Evolutionary conservation across 2,797 vertebrate species (phyloP).

Genomic region (Aplochiton taeniatus): DNA sequence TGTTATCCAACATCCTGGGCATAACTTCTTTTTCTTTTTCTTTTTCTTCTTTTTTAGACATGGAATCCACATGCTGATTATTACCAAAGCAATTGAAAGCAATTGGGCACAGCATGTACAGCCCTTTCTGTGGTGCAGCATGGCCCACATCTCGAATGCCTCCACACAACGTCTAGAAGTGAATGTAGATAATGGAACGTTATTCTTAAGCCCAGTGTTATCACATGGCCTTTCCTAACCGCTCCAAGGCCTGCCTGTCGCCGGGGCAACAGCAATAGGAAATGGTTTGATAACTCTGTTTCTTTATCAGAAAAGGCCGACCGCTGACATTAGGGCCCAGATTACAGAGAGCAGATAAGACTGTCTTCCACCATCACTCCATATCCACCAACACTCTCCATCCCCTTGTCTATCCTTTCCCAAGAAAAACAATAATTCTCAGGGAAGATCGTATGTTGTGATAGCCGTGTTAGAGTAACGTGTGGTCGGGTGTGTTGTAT

Average conservation of each 20-base stretch:
- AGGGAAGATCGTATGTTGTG: background rate
- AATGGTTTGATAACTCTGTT: slow-evolving; percentile 62
- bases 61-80: too few relatives aligned
- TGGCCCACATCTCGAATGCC: too few relatives aligned
- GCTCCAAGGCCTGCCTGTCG: slow-evolving; percentile 54
- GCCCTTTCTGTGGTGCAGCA: too few relatives aligned
- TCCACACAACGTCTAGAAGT: too few relatives aligned
- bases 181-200: too few relatives aligned
- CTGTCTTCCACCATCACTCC: background rate
- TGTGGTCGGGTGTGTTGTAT: too few relatives aligned
- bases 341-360: slow-evolving; percentile 42
- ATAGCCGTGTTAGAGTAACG: background rate
- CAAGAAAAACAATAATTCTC: slow-evolving; percentile 29
- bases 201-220: slow-evolving; percentile 42
- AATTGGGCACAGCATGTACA: too few relatives aligned
- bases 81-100: too few relatives aligned
- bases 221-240: slow-evolving; percentile 47
- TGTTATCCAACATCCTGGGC: too few relatives aligned
- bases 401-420: slow-evolving; percentile 28
- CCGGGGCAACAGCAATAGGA: slow-evolving; percentile 62
- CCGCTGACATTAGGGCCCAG: slow-evolving; percentile 64
- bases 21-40: too few relatives aligned
- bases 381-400: slow-evolving; percentile 5
- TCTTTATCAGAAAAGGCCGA: slow-evolving; percentile 51
- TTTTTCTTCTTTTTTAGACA: too few relatives aligned